Base-by-base conservation (phyloP, 2,113 vertebrate genomes). In the Leptosomus discolor region DNA sequence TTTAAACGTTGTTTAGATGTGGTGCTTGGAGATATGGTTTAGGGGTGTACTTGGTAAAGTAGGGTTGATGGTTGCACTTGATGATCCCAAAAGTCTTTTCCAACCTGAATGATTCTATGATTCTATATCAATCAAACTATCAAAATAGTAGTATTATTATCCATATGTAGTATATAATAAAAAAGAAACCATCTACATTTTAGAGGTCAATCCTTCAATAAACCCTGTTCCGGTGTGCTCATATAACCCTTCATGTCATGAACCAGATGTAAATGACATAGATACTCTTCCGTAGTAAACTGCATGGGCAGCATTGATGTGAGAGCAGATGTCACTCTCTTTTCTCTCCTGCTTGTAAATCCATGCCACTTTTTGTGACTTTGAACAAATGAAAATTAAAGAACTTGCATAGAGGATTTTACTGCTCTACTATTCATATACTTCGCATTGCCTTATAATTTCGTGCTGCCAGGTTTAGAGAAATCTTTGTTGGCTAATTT, bases 401-500 rank as follows among this genome's bases (percentile, higher is more conserved):
- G 39, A 54, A 77, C 7, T 50, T 75, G 3, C 17, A 68, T 0
- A 65, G 18, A 80, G n/a, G 29, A 34, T 87, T 85, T 81, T 85
- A 57, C n/a, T 39, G 15, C 7, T 94, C 57, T 30, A 29, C 30
- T 84, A 22, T 43, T 92, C n/a, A 24, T 75, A 74, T 56, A 77
- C 13, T 68, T 70, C n/a, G 45, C 3, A 71, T 45, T 90, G 45
- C 43, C 51, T 78, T 89, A 41, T 84, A 84, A 83, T 80, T 82
- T 94, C 57, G 69, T 73, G 57, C 48, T 93, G 88, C 90, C n/a
- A 81, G 50, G n/a, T 90, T 81, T 53, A 89, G 37, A 3, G 9
- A 94, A 51, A 56, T 23, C 36, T 93, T 95, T 79, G 41, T 89
- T 84, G 19, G 50, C 50, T 93, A 94, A 95, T 89, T 96, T 78